Conservation (phyloP, 2,888 invertebrate species). For the Torymus texanus region DNA sequence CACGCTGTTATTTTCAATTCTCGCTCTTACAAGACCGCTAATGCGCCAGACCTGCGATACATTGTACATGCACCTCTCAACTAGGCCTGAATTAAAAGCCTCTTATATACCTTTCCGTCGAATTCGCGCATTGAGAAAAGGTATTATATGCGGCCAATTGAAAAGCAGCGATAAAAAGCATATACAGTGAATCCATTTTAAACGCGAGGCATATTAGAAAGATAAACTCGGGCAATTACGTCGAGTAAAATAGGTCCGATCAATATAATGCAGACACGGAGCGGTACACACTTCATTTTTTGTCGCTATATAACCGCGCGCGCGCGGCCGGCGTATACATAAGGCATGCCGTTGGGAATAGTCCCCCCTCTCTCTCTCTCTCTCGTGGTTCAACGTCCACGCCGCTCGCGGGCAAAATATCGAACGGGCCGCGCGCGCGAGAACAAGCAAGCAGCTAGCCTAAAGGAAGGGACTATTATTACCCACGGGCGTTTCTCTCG, state of each 20-base stretch:
- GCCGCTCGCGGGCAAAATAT: constrained; percentile 52
- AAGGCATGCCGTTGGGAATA: constrained; percentile 12
- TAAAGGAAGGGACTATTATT: constrained; percentile 60
- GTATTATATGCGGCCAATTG: too few relatives aligned
- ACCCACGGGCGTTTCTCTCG: constrained; percentile 50
- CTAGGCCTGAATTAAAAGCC: too few relatives aligned
- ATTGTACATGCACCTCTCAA: too few relatives aligned
- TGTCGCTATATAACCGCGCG: neutral
- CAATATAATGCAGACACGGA: constrained; percentile 13
- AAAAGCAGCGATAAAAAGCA: too few relatives aligned
- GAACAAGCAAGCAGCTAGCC: neutral
- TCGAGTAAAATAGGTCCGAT: constrained; percentile 11
- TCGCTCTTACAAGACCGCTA: too few relatives aligned
- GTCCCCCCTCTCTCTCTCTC: constrained; percentile 1
- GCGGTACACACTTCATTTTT: neutral
- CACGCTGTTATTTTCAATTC: too few relatives aligned
- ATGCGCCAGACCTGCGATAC: too few relatives aligned
- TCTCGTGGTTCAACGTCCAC: constrained; percentile 52
- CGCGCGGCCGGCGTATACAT: neutral
- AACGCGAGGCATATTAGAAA: neutral
- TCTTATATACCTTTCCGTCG: too few relatives aligned
- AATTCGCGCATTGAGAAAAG: too few relatives aligned
- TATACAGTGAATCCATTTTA: neutral
- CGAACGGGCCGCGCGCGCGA: constrained; percentile 52
- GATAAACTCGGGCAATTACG: constrained; percentile 7